phyloP scores from a whole-genome alignment of 2,797 vertebrate genomes.

The Florisuga fusca region DNA sequence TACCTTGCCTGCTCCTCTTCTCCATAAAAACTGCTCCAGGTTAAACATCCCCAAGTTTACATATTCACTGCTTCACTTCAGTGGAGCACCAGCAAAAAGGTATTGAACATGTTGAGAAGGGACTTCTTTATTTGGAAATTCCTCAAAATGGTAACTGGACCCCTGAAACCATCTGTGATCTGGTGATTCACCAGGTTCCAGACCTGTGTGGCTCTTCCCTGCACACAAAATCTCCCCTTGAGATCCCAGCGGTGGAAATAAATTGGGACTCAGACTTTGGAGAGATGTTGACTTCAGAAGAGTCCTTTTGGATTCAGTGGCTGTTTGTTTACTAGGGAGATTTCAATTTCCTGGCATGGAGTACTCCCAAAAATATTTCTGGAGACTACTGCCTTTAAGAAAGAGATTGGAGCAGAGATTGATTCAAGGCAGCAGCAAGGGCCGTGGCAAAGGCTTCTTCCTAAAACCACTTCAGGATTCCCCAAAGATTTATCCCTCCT shows the following conservation, averaged over 20 bases:
- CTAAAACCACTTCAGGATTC: neutral
- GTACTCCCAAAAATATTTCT: neutral
- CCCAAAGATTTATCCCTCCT: neutral
- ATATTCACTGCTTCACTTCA: neutral
- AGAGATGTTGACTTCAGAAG: neutral
- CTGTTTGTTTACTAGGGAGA: neutral
- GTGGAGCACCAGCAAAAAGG: neutral
- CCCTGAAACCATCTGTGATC: neutral
- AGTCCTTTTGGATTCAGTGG: neutral
- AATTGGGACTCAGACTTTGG: neutral
- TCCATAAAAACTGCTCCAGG: neutral
- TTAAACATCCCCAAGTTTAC: neutral
- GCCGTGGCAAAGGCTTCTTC: neutral
- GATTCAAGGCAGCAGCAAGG: neutral
- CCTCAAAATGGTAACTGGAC: neutral
- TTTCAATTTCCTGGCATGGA: neutral
- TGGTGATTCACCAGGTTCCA: neutral
- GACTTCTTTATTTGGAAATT: neutral
- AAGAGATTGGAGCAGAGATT: neutral
- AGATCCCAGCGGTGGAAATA: neutral
- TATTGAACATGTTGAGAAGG: neutral
- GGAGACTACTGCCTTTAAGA: neutral
- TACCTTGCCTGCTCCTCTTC: neutral
- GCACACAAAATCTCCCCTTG: neutral
- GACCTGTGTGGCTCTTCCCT: neutral